Evolutionary conservation across 2,888 invertebrate species (phyloP), one percentile per base, ranked within the genome.

Genomic region (Leuctra nigra): DNA sequence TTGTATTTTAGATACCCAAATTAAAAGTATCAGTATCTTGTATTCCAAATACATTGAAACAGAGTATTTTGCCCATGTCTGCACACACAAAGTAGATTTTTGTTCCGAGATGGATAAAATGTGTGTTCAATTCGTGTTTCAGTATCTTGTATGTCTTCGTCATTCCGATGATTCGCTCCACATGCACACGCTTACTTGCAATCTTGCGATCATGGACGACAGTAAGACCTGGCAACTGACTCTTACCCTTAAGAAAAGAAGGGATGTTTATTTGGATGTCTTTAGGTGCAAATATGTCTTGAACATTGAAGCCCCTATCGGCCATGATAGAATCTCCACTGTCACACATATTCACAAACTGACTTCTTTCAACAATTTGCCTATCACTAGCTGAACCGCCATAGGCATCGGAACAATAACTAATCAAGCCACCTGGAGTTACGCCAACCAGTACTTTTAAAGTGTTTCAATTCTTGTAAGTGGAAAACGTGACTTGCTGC

Each of bases 381-480:
- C 62, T 50, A 46, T 65, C 64, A 57, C 62, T 64, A 1, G 48
- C 29, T 9, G 57, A 56, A n/a, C 64, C 64, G 4, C 60, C 63
- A 38, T 62, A 65, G 9, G 61, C 55, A 39, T 59, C 48, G 2
- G 63, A 63, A 44, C 56, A 36, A 44, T 63, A 56, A 23, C 53
- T 55, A 24, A 62, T 39, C 4, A 65, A 39, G 18, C 64, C 64
- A 54, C 55, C 61, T 35, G 64, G 61, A 16, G 62, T 58, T 1
- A 58, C 59, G 14, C 61, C 62, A 4, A 65, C 58, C 3, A 62
- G 38, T 3, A 60, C 39, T 59, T 64, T 64, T n/a, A 62, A 29
- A 2, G 64, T 64, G 24, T 57, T 63, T 47, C 55, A 59, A 46
- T 65, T 62, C 57, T 65, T 63, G 44, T 64, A 64, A 1, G 63